Percentiles rank a stretch among this genome's conserved stretches.
Conservation (phyloP, 2,797 vertebrate species). For the Acanthurus lineatus region DNA sequence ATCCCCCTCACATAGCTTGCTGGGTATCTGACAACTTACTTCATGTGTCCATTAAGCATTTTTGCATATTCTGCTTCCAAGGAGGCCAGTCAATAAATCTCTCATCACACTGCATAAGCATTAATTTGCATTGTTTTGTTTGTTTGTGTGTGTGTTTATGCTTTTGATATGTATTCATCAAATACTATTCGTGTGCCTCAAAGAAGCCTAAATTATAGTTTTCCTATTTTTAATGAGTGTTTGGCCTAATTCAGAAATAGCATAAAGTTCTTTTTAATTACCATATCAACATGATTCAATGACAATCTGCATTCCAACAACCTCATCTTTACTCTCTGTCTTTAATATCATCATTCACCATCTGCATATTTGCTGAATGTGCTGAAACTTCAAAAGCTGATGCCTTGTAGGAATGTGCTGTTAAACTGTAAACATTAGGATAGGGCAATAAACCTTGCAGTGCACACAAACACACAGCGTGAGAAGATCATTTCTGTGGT, state of each 20-base stretch:
- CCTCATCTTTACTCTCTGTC: not conserved
- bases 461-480: slow-evolving; percentile 54
- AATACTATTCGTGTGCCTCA: not conserved
- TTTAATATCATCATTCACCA: slow-evolving; percentile 32
- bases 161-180: not conserved
- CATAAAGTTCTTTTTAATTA: not conserved
- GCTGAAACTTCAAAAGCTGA: slow-evolving; percentile 49
- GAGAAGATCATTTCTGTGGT: slow-evolving; percentile 48
- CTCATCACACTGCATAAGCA: slow-evolving; percentile 1
- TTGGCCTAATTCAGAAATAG: not conserved
- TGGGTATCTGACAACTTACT: slow-evolving; percentile 47
- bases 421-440: slow-evolving; percentile 58
- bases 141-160: slow-evolving; percentile 4
- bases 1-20: slow-evolving; percentile 3
- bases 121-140: slow-evolving; percentile 17
- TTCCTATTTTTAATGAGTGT: slow-evolving; percentile 3
- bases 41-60: slow-evolving; percentile 55
- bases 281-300: not conserved
- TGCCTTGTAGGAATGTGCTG: slow-evolving; percentile 56
- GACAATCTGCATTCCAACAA: slow-evolving; percentile 16
- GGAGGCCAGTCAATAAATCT: slow-evolving; percentile 49
- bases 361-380: slow-evolving; percentile 44
- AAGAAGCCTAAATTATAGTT: not conserved
- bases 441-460: slow-evolving; percentile 44
- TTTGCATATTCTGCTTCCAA: slow-evolving; percentile 39